Evolutionary conservation across 2,797 vertebrate species (phyloP), one percentile per base, ranked within the genome.

Genomic region (Zonotrichia albicollis): DNA sequence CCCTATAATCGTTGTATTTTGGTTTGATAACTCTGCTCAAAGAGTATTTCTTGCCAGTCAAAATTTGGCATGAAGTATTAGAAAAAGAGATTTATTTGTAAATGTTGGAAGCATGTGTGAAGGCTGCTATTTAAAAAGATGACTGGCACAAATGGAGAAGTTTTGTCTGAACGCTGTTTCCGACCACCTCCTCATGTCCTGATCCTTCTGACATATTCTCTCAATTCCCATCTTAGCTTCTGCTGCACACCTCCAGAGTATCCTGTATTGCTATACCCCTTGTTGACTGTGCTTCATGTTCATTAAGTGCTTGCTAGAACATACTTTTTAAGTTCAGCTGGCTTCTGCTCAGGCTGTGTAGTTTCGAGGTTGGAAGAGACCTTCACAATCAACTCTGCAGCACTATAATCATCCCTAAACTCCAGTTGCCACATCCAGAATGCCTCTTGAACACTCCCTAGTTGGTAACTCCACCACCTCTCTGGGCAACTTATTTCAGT

Each of bases 1-100:
- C 66, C 25, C 27, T 79, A 32, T 85, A 51, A 64, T 87, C 61
- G 72, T 75, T 74, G 38, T 90, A 38, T 66, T 95, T 95, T 74
- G 30, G 43, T 84, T 91, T 86, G 77, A 62, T 78, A 81, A 46
- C 53, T 91, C n/a, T 72, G 64, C 64, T 27, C 84, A 87, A 76
- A 88, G 77, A 92, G 67, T 92, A 87, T 54, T 89, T 82, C 84
- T 89, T 92, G 81, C 71, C 88, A 95, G 87, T 93, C 61, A 92
- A 83, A 96, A 83, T 94, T 72, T 95, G 94, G 91, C 94, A 71
- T 66, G 87, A 86, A 71, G 43, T 91, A 87, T 85, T 85, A 91
- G 89, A 45, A 89, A 73, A 83, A 72, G 58, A 18, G 32, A n/a
- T 61, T 72, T 85, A 85, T 94, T 95, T 95, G 74, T 95, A 83